Evolutionary conservation across 2,797 vertebrate genomes (phyloP), one percentile per base, ranked within the genome.

Genomic region (Huso huso): DNA sequence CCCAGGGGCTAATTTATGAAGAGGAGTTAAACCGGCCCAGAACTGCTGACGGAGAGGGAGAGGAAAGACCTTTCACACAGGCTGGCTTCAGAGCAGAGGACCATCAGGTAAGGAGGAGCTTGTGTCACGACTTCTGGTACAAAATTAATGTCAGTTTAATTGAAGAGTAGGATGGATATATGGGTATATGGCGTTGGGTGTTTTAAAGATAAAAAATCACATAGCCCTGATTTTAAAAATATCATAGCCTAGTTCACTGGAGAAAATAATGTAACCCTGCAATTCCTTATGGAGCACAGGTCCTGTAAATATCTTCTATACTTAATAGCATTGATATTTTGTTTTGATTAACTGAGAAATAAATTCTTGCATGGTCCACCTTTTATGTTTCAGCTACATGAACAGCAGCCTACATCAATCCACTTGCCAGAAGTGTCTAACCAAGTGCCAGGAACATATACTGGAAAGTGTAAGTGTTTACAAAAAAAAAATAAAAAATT

Each of bases 31-130:
- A 88, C 78, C 90, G 96, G 51, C 96, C 96, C 0, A 81, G 89
- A 64, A 98, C 96, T 0, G 94, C 96, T 0, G 93, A 97, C 1
- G 85, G 93, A 15, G 88, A 93, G 23, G 90, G 89, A 53, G 92
- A 93, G 8, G 95, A 96, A 72, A 89, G 92, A 63, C 94, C 95
- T 69, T 92, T 93, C 75, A 97, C 94, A 1, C 94, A 94, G 82
- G 94, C 94, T 0, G 89, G 93, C 51, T 86, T 88, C 72, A 76
- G 89, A 80, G 65, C 69, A 0, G 72, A 75, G n/a, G 51, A 74
- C n/a, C 74, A 72, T 2, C 74, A 11, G 81, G 87, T 89, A 74
- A 63, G 68, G 5, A 37, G 37, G 37, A 37, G 6, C 9, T 37
- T 58, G 15, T 37, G 37, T 5, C 3, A 37, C 37, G 37, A 37